These are phyloP conservation scores for Dascyllus trimaculatus DNA, from an alignment of 2,113 vertebrate species.

Conservation along the genomic window DNA sequence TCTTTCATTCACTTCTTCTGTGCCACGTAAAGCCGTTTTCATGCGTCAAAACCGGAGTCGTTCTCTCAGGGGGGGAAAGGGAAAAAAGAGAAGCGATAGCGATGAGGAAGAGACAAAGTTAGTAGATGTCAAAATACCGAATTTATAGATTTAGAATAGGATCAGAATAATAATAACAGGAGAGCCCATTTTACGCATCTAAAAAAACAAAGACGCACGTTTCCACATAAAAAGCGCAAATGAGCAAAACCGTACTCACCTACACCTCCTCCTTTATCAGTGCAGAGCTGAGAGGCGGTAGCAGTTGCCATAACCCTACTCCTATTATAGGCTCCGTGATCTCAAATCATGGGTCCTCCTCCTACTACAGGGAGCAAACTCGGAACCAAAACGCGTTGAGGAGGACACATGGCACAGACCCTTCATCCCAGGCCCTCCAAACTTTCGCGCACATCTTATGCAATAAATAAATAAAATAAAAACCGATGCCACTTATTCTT, in stretches of 20 bases:
- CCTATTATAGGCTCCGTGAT: slow-evolving; percentile 71
- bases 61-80: background rate
- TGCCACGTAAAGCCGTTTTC: slow-evolving; percentile 60
- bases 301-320: slow-evolving; percentile 65
- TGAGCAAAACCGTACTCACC: slow-evolving; percentile 69
- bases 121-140: slow-evolving; percentile 9
- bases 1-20: slow-evolving; percentile 71
- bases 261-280: slow-evolving; percentile 62
- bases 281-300: slow-evolving; percentile 58
- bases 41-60: slow-evolving; percentile 57
- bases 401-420: slow-evolving; percentile 75
- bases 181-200: slow-evolving; percentile 19
- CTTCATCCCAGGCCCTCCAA: slow-evolving; percentile 60
- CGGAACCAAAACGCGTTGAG: slow-evolving; percentile 66
- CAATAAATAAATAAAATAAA: background rate
- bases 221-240: slow-evolving; percentile 19
- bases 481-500: background rate
- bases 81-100: background rate
- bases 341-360: slow-evolving; percentile 73
- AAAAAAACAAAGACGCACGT: slow-evolving; percentile 6
- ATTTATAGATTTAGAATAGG: background rate
- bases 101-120: slow-evolving; percentile 38
- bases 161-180: background rate
- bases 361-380: slow-evolving; percentile 67
- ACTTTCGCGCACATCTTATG: background rate